Evolutionary conservation across 2,888 invertebrate species (phyloP).

Genomic region (Caenorhabditis sp.): DNA sequence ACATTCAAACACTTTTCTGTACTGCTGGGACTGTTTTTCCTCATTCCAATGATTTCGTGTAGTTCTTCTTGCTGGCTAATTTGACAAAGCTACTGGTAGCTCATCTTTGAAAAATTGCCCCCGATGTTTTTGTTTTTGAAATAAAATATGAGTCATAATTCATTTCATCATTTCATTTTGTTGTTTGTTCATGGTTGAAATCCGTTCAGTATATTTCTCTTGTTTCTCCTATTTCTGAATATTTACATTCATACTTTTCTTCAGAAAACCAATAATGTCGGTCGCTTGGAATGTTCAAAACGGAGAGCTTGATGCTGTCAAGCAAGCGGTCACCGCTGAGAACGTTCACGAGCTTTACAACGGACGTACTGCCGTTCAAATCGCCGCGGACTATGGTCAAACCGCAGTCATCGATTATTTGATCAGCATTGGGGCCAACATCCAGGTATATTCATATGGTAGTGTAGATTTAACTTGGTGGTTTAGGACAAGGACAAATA

Average conservation of each 20-base stretch:
- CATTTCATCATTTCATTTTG: not conserved
- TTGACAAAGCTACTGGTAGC: not conserved
- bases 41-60: no score
- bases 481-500: conserved; percentile 93
- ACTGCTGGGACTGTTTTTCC: no score
- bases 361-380: conserved; percentile 92
- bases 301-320: conserved; percentile 69
- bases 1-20: not conserved
- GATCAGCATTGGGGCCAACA: conserved; percentile 92
- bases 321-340: conserved; percentile 52
- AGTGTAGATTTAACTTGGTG: not conserved
- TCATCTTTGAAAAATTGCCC: not conserved
- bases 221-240: no score
- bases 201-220: not conserved
- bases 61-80: not conserved
- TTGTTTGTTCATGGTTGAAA: not conserved
- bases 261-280: conserved; percentile 35
- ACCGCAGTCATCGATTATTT: conserved; percentile 92
- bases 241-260: not conserved
- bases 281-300: conserved; percentile 71
- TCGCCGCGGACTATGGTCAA: conserved; percentile 97
- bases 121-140: not conserved
- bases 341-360: conserved; percentile 91
- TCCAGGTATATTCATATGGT: conserved; percentile 88
- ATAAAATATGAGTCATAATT: not conserved